Conservation (phyloP, 2,113 vertebrate genomes). For the Peromyscus leucopus region DNA sequence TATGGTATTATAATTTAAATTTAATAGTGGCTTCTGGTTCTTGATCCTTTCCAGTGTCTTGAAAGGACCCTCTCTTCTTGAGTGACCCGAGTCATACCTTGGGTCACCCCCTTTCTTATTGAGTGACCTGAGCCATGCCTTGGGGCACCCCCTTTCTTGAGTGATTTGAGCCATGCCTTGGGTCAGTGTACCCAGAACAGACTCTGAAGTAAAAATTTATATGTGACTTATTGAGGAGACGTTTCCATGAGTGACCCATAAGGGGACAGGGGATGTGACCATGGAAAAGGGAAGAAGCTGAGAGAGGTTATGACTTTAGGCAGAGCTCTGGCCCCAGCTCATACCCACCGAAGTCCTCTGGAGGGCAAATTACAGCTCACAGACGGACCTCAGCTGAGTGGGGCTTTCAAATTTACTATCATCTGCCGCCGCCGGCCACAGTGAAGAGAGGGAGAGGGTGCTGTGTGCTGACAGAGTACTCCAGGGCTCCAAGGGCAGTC, state of each 20-base stretch:
- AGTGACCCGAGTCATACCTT: not conserved
- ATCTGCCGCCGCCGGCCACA: not conserved
- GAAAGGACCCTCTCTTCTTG: constrained; percentile 18
- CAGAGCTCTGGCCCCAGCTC: not conserved
- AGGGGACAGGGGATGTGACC: not conserved
- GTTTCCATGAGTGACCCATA: constrained; percentile 25
- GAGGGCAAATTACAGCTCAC: not conserved
- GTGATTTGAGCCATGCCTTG: not conserved
- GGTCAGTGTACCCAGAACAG: not conserved
- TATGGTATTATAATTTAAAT: not conserved
- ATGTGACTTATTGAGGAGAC: constrained; percentile 31
- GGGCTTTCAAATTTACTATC: not conserved
- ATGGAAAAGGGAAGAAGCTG: not conserved
- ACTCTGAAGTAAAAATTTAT: not conserved
- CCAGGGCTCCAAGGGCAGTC: not conserved
- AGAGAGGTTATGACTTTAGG: constrained; percentile 24
- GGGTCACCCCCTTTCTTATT: constrained; percentile 1
- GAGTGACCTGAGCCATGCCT: not conserved
- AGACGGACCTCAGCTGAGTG: not conserved
- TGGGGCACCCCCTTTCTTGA: not conserved
- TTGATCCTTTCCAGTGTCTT: constrained; percentile 26
- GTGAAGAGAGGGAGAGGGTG: not conserved
- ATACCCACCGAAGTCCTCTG: not conserved
- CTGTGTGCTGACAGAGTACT: not conserved
- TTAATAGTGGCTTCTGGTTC: not conserved